Evolutionary conservation across 2,113 vertebrate genomes (phyloP).

Genomic region (western clawed frog (Xenopus tropicalis)): UCB_Xtro_10.0 CM004452.2:16627001-16627500

Average conservation of each 20-base stretch:
- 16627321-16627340: conserved; percentile 1
- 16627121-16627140: conserved; percentile 19
- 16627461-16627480: conserved; percentile 3
- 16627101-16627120: conserved; percentile 19
- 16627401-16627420: conserved; percentile 25
- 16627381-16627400: conserved; percentile 38
- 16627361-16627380: conserved; percentile 27
- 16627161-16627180: conserved; percentile 22
- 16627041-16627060: too few species aligned
- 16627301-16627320: not conserved
- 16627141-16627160: conserved; percentile 28
- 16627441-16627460: not conserved
- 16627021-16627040: too few species aligned
- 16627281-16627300: conserved; percentile 34
- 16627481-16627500: not conserved
- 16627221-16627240: conserved; percentile 13
- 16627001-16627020: too few species aligned
- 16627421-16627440: not conserved
- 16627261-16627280: conserved; percentile 28
- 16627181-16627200: conserved; percentile 12
- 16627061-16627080: too few species aligned
- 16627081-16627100: conserved; percentile 1
- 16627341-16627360: conserved; percentile 29
- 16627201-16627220: conserved; percentile 30
- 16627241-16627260: conserved; percentile 21